Evolutionary conservation across 2,888 invertebrate species (phyloP), one percentile per base, ranked within the genome.

Genomic region (Drosophila bunnanda): DNA sequence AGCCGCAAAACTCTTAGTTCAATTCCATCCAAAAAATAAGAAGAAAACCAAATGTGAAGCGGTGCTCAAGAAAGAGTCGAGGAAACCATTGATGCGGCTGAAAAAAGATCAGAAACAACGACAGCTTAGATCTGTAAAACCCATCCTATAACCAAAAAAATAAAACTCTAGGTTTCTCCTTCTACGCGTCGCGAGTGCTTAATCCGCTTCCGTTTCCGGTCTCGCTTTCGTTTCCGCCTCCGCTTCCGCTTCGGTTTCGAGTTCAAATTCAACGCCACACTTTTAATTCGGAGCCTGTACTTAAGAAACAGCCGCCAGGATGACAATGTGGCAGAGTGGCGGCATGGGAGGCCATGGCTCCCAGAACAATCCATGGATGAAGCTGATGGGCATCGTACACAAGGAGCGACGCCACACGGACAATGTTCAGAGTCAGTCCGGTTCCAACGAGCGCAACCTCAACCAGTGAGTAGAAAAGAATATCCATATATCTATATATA

Each of bases 311-410:
- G 80, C 87, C 86, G 89, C 84, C 93, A 89, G 76, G 77, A 94
- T 94, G 94, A 94, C 94, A 93, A 96, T 96, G 96, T 96, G 95
- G 96, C 95, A 95, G 93, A 95, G 95, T 93, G 94, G 94, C 91
- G 95, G 95, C 93, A 95, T 95, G 94, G 95, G 95, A 86, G 95
- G 95, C 93, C 95, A 95, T 93, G 95, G 95, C 91, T 94, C 94
- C 93, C 95, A 95, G 92, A 96, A 96, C 94, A 96, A 96, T 93
- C 96, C 96, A 89, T 96, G 96, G 96, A 95, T 96, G 95, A 96
- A 96, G 92, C 93, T 96, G 81, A 96, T 96, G 96, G 96, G 96
- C 91, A 96, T 96, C 90, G 95, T 96, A 85, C 96, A 96, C 93
- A 95, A 96, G 93, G 95, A 96, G 91, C 93, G 95, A 76, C 93